Base-by-base conservation (phyloP, 2,797 vertebrate species). In the Chaenodraco wilsoni region DNA sequence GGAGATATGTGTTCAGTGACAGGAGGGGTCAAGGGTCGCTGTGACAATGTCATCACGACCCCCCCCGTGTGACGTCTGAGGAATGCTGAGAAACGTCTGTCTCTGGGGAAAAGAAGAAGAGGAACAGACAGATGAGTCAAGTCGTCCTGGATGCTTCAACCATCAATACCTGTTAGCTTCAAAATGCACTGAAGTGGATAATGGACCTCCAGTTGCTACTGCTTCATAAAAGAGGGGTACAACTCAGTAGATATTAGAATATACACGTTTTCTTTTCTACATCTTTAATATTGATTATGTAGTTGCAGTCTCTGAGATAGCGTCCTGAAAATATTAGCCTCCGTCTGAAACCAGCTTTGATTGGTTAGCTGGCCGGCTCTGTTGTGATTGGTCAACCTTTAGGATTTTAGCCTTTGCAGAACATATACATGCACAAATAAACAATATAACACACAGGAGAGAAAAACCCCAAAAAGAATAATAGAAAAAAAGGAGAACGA, bases 1-100 rank as follows among this genome's bases (percentile, higher is more conserved):
- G 71, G 40, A 41, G 65, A 77, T 57, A 82, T 62, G 70, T 72
- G 79, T 61, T 90, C 64, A 80, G 64, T 81, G 87, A 85, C 86
- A 85, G 74, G 69, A 74, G 11, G 23, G 70, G 87, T 78, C 73
- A 86, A 55, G 33, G 88, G 79, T 87, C 65, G 2, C 52, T 49
- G 65, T 5, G 72, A 80, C 78, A 88, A 78, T 85, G 78, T 85
- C 74, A 79, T 37, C 50, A 66, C 0, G 15, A 70, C 76, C 81
- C 82, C 79, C 72, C 51, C 3, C n/a, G 0, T 3, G 6, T 3
- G 0, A 55, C 41, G 81, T 76, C 65, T 65, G 52, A 71, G 71
- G 73, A 88, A 79, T 78, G 76, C 66, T 79, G 65, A 60, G n/a
- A 74, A 70, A 0, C 14, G 2, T 27, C 10, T 21, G 49, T 81